These are phyloP conservation scores for Protaetia brevitarsis DNA, from an alignment of 1,140 invertebrate species.

Conservation along the genomic window DNA sequence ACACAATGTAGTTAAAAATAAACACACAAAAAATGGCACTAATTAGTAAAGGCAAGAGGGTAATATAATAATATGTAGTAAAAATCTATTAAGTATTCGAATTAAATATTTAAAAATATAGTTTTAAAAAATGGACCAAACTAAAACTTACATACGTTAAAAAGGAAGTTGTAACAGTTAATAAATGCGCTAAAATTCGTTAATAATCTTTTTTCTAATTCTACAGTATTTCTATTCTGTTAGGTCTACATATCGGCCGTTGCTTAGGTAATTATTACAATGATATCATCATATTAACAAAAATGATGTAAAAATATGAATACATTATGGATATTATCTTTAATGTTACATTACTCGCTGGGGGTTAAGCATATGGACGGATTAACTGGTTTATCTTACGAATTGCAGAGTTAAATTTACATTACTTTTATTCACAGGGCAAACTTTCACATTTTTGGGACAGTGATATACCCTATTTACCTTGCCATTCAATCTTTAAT, in stretches of 20 bases:
- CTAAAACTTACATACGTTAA: constrained; percentile 8
- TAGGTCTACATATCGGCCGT: not conserved
- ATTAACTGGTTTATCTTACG: constrained; percentile 6
- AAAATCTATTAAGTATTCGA: constrained; percentile 1
- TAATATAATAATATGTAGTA: not conserved
- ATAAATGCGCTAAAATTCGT: constrained; percentile 21
- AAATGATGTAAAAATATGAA: constrained; percentile 8
- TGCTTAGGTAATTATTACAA: not conserved
- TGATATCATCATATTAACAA: not conserved
- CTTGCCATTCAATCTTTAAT: not conserved
- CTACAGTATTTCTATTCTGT: not conserved
- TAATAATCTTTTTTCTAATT: constrained; percentile 1
- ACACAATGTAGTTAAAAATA: not conserved
- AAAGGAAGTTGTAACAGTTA: constrained; percentile 15
- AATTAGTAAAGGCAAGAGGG: constrained; percentile 22
- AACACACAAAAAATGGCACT: constrained; percentile 32
- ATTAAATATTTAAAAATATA: not conserved
- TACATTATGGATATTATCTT: constrained; percentile 4
- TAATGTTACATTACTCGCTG: not conserved
- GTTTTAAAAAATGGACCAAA: not conserved
- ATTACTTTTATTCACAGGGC: not conserved
- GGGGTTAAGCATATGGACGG: constrained; percentile 12
- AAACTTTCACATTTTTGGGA: not conserved
- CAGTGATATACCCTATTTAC: not conserved
- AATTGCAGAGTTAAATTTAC: constrained; percentile 1